phyloP scores from a whole-genome alignment of 1,140 invertebrate genomes.

The Orius insidiosus region DNA sequence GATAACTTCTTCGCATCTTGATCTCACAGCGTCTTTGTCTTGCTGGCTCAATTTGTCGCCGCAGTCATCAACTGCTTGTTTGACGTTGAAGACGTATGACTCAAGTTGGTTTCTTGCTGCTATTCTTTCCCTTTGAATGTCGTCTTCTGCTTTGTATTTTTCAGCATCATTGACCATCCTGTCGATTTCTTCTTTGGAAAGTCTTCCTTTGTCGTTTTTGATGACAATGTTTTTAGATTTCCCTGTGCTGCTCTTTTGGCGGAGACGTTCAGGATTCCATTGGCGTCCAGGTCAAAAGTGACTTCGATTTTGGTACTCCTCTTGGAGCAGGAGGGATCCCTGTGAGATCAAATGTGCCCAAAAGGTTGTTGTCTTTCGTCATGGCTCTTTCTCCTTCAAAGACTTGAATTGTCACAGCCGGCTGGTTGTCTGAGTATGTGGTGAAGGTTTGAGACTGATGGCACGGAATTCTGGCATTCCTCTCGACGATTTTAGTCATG shows the following conservation, averaged over 20 bases:
- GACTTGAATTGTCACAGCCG: no score
- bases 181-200: constrained; percentile 82
- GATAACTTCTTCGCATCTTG: constrained; percentile 30
- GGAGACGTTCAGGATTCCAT: constrained; percentile 48
- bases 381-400: constrained; percentile 85
- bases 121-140: constrained; percentile 32
- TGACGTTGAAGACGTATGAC: constrained; percentile 49
- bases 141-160: constrained; percentile 34
- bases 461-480: constrained; percentile 42
- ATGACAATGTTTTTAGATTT: constrained; percentile 52
- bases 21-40: constrained; percentile 24
- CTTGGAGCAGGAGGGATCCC: constrained; percentile 89
- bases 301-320: constrained; percentile 53
- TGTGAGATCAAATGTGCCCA: constrained; percentile 84
- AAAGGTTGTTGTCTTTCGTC: constrained; percentile 82
- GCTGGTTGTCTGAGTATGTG: constrained; percentile 53
- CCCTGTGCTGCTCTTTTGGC: constrained; percentile 34
- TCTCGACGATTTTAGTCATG: constrained; percentile 43
- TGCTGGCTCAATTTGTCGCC: constrained; percentile 27
- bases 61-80: constrained; percentile 31
- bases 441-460: constrained; percentile 43
- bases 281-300: constrained; percentile 46
- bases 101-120: constrained; percentile 47
- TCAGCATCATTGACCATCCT: constrained; percentile 71
- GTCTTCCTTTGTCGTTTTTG: constrained; percentile 78